Evolutionary conservation across 2,888 invertebrate species (phyloP), one percentile per base, ranked within the genome.

Genomic region (Callinectes sapidus): DNA sequence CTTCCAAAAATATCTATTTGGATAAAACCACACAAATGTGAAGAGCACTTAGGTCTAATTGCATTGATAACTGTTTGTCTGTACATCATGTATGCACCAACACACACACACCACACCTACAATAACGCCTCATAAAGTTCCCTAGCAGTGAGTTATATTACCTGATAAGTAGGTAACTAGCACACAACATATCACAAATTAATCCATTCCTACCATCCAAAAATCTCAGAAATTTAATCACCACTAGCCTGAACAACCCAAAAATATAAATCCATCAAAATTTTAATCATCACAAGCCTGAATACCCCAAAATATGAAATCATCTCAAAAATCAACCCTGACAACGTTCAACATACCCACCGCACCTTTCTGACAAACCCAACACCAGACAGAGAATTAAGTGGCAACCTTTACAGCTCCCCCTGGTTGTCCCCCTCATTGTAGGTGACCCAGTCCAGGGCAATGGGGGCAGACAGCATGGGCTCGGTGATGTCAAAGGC

Each of bases 401-500:
- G 61, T 8, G 10, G 8, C 32, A 14, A 3, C 6, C 18, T 85
- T 32, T 91, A 93, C 81, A 95, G 61, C 87, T 95, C 95, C 16
- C 95, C 95, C 92, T 95, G 94, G 89, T 95, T 95, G 91, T 95
- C 95, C 35, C 93, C 71, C 42, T 90, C 91, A 91, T 95, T 95
- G 92, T 95, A 95, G 16, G 88, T 81, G 23, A 95, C 94, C 95
- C 95, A 95, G 91, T 95, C 94, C 35, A 81, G 92, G 16, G 94
- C 94, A 66, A 95, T 95, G 28, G 95, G 95, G 18, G 95, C 95
- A 35, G 95, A 95, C 35, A 95, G 92, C 95, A 95, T 95, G 18
- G 93, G 54, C 35, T 95, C 94, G 2, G 94, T 91, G 90, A 95
- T 95, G 87, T 94, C 95, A 92, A 95, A 95, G 81, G 95, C 95